Conservation (phyloP, 2,113 vertebrate genomes). For the Turdus rufiventris region DNA sequence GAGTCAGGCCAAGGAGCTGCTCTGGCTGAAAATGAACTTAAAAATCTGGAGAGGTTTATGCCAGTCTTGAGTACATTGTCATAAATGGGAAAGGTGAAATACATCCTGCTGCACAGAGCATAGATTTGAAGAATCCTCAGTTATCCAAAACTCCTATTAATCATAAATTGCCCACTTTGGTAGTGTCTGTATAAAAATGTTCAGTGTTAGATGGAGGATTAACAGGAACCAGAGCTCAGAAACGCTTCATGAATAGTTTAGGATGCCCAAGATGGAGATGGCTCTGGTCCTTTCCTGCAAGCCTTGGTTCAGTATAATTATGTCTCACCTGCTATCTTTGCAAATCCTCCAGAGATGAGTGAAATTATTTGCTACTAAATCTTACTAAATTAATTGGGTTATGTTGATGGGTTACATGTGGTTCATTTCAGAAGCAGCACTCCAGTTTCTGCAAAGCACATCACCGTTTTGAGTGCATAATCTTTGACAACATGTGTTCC, state of each 20-base stretch:
- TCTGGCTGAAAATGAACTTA: not conserved
- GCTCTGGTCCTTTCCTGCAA: not conserved
- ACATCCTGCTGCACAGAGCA: not conserved
- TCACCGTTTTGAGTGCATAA: not conserved
- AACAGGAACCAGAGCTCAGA: not conserved
- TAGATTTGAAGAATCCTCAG: not conserved
- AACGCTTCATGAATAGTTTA: not conserved
- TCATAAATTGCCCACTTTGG: not conserved
- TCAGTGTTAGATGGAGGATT: not conserved
- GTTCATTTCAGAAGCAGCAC: not conserved
- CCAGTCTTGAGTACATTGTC: not conserved
- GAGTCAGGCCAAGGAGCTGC: not conserved
- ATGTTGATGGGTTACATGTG: not conserved
- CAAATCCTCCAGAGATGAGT: not conserved
- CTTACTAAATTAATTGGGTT: slow-evolving; percentile 19
- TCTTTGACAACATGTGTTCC: not conserved
- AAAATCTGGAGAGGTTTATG: not conserved
- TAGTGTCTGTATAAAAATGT: not conserved
- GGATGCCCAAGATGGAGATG: not conserved
- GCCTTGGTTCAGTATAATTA: not conserved
- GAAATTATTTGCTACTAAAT: slow-evolving; percentile 18
- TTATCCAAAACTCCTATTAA: not conserved
- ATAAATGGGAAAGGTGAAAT: not conserved
- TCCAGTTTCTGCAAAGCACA: not conserved
- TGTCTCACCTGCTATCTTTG: not conserved